Conservation (phyloP, 2,797 vertebrate genomes). For the Lepidocolaptes lacrymiger region DNA sequence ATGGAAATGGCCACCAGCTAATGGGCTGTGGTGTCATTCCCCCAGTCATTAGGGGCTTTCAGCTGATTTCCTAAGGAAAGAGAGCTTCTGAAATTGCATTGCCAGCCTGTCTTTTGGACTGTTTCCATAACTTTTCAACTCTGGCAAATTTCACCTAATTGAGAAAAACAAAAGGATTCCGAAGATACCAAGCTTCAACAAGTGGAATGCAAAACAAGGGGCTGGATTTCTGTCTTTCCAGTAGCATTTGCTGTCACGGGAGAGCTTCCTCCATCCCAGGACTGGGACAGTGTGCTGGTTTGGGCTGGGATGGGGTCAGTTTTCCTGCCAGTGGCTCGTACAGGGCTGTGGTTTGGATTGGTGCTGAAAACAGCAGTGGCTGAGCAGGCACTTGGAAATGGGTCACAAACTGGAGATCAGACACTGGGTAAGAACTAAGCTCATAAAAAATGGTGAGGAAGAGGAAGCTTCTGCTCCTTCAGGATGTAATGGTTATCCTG, state of each 20-base stretch:
- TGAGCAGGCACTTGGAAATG: too few species aligned
- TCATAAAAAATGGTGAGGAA: not conserved
- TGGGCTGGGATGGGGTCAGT: not conserved
- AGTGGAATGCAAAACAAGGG: not conserved
- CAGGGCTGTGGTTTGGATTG: not conserved
- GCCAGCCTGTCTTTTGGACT: not conserved
- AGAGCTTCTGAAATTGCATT: not conserved
- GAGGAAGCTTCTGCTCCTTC: too few species aligned
- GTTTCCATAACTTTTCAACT: not conserved
- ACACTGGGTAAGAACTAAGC: too few species aligned
- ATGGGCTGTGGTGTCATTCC: slow-evolving; percentile 4
- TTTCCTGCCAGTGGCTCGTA: not conserved
- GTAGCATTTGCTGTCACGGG: not conserved
- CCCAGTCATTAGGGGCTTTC: not conserved
- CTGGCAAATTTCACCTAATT: not conserved
- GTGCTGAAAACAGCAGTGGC: not conserved
- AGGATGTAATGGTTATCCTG: not conserved
- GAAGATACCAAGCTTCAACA: not conserved
- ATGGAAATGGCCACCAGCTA: not conserved
- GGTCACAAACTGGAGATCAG: too few species aligned
- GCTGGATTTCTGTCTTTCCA: not conserved
- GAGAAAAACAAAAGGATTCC: not conserved
- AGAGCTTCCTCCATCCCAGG: not conserved
- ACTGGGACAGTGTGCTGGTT: not conserved
- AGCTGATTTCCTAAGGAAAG: not conserved